Base-by-base conservation (phyloP, 2,888 invertebrate genomes). In the Cerceris rybyensis region DNA sequence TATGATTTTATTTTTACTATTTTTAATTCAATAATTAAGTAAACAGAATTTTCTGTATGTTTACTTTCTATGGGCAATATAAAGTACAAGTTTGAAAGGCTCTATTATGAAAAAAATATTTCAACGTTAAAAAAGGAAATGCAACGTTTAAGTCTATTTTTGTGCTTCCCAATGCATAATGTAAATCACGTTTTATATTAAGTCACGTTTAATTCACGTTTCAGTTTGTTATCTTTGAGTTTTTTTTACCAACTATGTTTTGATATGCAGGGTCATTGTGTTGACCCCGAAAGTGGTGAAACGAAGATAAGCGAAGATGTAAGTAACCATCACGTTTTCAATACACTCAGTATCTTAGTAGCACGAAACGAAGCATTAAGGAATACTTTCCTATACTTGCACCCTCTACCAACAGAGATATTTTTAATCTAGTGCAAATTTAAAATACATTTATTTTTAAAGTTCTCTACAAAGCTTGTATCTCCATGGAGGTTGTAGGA, bases 171-270 rank as follows among this genome's bases (percentile, higher is more conserved):
- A 49, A 13, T 46, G 14, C 43, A 7, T 41, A 75, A 61, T 71
- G 59, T 54, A 66, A 68, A 73, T 83, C 86, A 87, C 82, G 85
- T 85, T 85, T 84, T 66, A 28, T 71, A 71, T 75, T 71, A 73
- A 88, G 89, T 92, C 91, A 91, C 91, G 91, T 92, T 91, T 90
- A 84, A 90, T 87, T 91, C 90, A 92, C 91, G 91, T 91, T 91
- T 92, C 80, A 60, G 70, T 84, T 82, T 59, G 75, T 85, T 87
- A 88, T 82, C 84, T 70, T 71, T 74, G 60, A 75, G 82, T 73
- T 84, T 86, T 79, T 86, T 78, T 78, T 71, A 80, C 58, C 75
- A 72, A 81, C 69, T 75, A 87, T 89, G 88, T 81, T 86, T 82
- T 83, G 91, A 92, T 91, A 92, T 92, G 92, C 88, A 90, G 87